phyloP scores from a whole-genome alignment of 1,140 invertebrate genomes.

The Trachymyrmex cornetzi region DNA sequence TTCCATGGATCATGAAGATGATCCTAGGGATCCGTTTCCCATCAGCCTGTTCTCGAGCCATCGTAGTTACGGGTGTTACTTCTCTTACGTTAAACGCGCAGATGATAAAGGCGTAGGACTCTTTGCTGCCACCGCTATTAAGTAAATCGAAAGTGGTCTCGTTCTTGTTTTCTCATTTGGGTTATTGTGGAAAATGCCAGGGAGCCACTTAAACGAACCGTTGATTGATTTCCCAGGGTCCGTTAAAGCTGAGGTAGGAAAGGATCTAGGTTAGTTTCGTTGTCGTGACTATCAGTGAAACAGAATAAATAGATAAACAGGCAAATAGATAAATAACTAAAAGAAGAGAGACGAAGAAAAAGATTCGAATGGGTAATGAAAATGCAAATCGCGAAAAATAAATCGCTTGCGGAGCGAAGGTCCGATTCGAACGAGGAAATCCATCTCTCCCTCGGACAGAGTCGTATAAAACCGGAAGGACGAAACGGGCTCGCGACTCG shows the following conservation, averaged over 20 bases:
- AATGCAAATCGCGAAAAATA: constrained; percentile 72
- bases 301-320: neutral
- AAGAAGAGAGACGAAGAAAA: neutral
- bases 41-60: constrained; percentile 8
- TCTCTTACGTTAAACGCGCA: neutral
- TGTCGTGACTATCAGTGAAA: neutral
- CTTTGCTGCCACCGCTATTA: constrained; percentile 5
- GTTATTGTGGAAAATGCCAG: constrained; percentile 54
- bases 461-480: constrained; percentile 10
- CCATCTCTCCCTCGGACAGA: constrained; percentile 44
- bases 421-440: constrained; percentile 36
- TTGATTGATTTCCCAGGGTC: constrained; percentile 45
- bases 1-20: constrained; percentile 54
- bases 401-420: constrained; percentile 9
- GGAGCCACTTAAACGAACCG: constrained; percentile 42
- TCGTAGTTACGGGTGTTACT: neutral
- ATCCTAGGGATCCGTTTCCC: constrained; percentile 68
- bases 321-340: neutral
- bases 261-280: constrained; percentile 2
- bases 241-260: constrained; percentile 31
- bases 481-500: constrained; percentile 9
- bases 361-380: constrained; percentile 71
- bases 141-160: constrained; percentile 40
- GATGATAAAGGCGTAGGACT: neutral
- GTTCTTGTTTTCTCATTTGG: constrained; percentile 32